Conservation (phyloP, 2,797 vertebrate species). For the Poeciliopsis turneri region DNA sequence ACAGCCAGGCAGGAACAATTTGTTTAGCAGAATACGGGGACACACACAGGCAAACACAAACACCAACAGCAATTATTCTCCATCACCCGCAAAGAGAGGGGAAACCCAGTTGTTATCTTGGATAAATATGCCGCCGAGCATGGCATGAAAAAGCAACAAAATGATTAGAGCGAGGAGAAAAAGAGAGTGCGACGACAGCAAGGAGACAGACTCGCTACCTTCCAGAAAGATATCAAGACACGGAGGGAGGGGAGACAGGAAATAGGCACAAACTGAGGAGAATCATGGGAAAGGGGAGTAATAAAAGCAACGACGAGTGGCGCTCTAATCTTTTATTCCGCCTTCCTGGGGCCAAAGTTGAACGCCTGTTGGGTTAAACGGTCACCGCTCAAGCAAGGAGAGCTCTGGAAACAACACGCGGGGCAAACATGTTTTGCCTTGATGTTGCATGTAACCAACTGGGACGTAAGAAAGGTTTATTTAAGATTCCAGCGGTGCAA, state of each 20-base stretch:
- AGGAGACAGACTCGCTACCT: conserved; percentile 43
- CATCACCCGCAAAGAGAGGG: conserved; percentile 71
- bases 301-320: conserved; percentile 42
- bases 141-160: conserved; percentile 77
- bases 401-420: not conserved
- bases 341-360: conserved; percentile 59
- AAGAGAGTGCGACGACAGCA: conserved; percentile 40
- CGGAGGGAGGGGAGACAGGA: conserved; percentile 47
- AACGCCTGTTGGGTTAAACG: conserved; percentile 60
- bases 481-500: conserved; percentile 46
- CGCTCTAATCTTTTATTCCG: conserved; percentile 58
- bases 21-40: conserved; percentile 26
- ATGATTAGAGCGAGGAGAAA: conserved; percentile 57
- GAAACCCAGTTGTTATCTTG: conserved; percentile 78
- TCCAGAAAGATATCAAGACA: conserved; percentile 44
- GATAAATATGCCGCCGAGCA: conserved; percentile 77
- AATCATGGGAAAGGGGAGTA: conserved; percentile 58
- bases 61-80: conserved; percentile 75
- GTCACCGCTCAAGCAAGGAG: conserved; percentile 35
- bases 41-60: conserved; percentile 48
- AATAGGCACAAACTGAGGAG: conserved; percentile 50
- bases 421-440: conserved; percentile 18
- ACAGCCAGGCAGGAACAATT: conserved; percentile 33
- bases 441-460: conserved; percentile 10
- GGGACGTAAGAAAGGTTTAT: conserved; percentile 53